Base-by-base conservation (phyloP, 2,888 invertebrate genomes). In the Tetragnatha montana region DNA sequence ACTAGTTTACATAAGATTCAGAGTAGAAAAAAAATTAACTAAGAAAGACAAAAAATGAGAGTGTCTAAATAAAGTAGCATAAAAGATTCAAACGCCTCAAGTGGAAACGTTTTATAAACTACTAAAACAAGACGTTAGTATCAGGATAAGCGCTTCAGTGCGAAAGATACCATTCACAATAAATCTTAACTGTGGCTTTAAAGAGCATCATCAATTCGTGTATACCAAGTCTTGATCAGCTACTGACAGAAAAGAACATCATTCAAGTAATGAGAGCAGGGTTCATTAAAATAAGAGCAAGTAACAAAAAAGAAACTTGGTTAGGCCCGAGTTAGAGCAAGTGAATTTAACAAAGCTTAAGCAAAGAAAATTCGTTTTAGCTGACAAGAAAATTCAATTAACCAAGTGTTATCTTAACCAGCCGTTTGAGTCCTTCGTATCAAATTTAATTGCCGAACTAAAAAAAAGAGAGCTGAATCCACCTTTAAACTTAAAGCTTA, bases 391-490 rank as follows among this genome's bases (percentile, higher is more conserved):
- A 85, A 85, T 81, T 89, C 85, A 85, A 89, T 85, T 85, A 89
- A 85, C 74, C 71, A 89, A 89, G 89, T 85, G 74, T 89, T 89
- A 89, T 89, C 89, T 81, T 85, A 60, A 60, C 51, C 51, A 35
- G 71, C 50, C 75, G 60, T 71, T 73, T 73, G 75, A 69, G 69
- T 70, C 79, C 81, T 81, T 70, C 71, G 79, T 83, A 83, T 83
- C 88, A 88, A 88, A 83, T 88, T 89, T 85, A 89, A 89, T 89
- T 89, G 85, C 85, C 51, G 74, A 73, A 73, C 35, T 88, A 74
- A 71, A 19, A 79, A 35, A 22, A 70, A 81, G 83, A 8, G 80
- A 51, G 68, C 51, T 73, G 71, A 82, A 78, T 86, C 80, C 71
- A 74, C 35, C 86, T 86, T 70, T n/a, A 80, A 86, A 73, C 73